Evolutionary conservation across 92 coral and sea anemone species (phyloP), one percentile per base, ranked within the genome.

Genomic region (Porites cylindrica): DNA sequence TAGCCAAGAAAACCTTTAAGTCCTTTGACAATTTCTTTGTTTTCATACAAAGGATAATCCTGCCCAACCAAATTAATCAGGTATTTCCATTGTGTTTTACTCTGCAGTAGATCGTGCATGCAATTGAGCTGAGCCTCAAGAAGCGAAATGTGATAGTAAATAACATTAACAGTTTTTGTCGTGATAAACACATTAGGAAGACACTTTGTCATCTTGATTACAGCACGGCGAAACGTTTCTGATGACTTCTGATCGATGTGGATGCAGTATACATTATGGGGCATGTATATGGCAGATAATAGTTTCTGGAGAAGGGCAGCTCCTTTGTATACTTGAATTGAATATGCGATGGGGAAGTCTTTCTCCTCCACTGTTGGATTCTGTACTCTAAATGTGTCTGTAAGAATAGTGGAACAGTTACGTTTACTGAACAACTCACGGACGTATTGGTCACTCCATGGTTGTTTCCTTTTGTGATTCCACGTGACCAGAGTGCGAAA

Each of bases 231-330:
- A 80, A 82, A 81, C 18, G 51, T 26, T 9, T 38, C 32, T 9
- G 89, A 65, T 19, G 96, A 80, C 29, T 90, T 90, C 16, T 62
- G 66, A 52, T 93, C 96, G 26, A 93, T 86, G 78, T 93, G 96
- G 17, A 93, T 87, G 82, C 96, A 93, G 80, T 93, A 90, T 14
- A 77, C 59, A 66, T 93, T 93, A 8, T 93, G 96, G 10, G 96
- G 96, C 86, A 89, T 86, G 79, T 93, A 90, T 54, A 93, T 79
- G 18, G 84, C 80, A 6, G 80, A 84, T 43, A 93, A 85, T 0
- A 90, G 83, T 51, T 90, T 76, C 65, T 90, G 94, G 29, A 93
- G 76, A 72, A 90, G 92, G n/a, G 88, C 86, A 12, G 85, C 73
- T 51, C 86, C 85, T 61, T 84, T 87, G 75, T 90, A 93, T 80